Evolutionary conservation across 2,888 invertebrate genomes (phyloP), one percentile per base, ranked within the genome.

Genomic region (Eristalis tenax): DNA sequence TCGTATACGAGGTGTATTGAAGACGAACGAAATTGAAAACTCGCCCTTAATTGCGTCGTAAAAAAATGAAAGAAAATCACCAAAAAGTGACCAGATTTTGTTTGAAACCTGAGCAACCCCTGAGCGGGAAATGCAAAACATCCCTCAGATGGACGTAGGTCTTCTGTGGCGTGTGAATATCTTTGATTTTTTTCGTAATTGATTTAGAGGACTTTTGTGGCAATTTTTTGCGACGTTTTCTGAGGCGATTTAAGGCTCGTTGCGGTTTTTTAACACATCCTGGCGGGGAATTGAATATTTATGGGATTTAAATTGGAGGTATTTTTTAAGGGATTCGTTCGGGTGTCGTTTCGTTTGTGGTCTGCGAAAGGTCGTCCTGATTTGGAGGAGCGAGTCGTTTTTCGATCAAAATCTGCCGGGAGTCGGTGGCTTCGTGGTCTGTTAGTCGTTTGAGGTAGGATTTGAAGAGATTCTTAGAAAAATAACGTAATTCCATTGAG

Each of bases 281-380:
- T 43, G 65, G 35, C 43, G 26, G 11, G 18, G 38, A 66, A 68
- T 68, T 50, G 22, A 68, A 68, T 80, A 74, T 80, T 80, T 80
- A 74, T 66, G 68, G 50, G 73, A 68, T 63, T 80, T 63, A 66
- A 73, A 79, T 79, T 73, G 22, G 57, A 28, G 63, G 56, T 70
- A 56, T 77, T 77, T 70, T 32, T 38, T 28, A 28, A 13, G 64
- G 50, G 8, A n/a, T 65, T 57, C 26, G 10, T 32, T 50, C 6
- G 38, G 26, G 18, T 32, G 56, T 68, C 40, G 26, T 26, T 26
- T 66, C 28, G 4, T 28, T 5, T 13, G 43, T n/a, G 13, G 43
- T 43, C n/a, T 3, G 15, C 18, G 18, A 8, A 8, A 18, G 50
- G 50, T 50, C 50, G 13, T 38, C 38, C 38, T 38, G 13, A 13